Percentiles rank a stretch among this genome's conserved stretches.
phyloP scores from a whole-genome alignment of 2,113 vertebrate genomes.

The Himantopus leucocephalus region DNA sequence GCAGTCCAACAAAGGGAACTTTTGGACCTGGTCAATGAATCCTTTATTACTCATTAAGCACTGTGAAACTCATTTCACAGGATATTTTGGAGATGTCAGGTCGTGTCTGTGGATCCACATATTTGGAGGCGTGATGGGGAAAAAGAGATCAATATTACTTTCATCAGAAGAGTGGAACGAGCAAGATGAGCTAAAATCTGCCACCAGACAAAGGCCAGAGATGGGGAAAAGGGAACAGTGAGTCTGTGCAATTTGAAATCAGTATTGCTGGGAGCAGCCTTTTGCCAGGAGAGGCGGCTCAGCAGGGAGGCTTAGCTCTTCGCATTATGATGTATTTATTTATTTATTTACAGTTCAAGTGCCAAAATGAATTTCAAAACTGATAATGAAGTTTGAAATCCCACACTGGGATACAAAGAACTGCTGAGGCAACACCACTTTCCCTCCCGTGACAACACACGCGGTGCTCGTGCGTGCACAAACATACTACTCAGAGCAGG shows the following conservation, averaged over 20 bases:
- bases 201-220: background rate
- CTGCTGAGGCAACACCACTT: background rate
- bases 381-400: background rate
- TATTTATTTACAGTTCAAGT: background rate
- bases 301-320: background rate
- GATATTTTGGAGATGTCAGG: background rate
- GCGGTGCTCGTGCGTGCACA: background rate
- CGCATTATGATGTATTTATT: background rate
- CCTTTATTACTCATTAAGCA: background rate
- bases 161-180: background rate
- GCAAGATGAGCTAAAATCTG: background rate
- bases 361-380: background rate
- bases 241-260: background rate
- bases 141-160: background rate
- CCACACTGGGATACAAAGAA: background rate
- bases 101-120: background rate
- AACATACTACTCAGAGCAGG: background rate
- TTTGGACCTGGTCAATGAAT: background rate
- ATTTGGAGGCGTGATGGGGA: background rate
- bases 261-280: background rate
- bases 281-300: background rate
- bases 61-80: background rate
- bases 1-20: background rate
- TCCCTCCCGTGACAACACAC: background rate
- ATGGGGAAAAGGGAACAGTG: background rate